A percentile compares a stretch with the other conserved stretches of the same genome.
These are phyloP conservation scores for Trochalopteron elliotii DNA, from an alignment of 2,113 vertebrate species.

Conservation along the genomic window DNA sequence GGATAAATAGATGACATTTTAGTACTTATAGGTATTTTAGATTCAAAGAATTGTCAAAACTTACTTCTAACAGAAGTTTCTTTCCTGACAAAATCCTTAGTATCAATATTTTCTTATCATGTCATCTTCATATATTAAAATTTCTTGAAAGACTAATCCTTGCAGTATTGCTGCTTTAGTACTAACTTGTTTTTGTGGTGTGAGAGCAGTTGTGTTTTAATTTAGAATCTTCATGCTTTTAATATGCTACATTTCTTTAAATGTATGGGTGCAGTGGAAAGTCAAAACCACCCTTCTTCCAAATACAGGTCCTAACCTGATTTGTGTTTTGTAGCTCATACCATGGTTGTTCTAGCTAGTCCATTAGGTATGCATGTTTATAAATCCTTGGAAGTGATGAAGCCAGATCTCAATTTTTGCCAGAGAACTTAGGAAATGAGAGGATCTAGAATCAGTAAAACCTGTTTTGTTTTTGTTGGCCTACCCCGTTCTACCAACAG, in stretches of 20 bases:
- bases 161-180: conserved; percentile 1
- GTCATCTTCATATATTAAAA: conserved; percentile 29
- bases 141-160: conserved; percentile 43
- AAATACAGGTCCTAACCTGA: neutral
- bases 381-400: neutral
- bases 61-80: conserved; percentile 25
- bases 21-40: conserved; percentile 35
- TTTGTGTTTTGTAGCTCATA: neutral
- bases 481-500: neutral
- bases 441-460: neutral
- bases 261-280: neutral
- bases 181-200: neutral
- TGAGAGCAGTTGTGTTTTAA: neutral
- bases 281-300: neutral
- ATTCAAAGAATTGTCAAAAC: conserved; percentile 62
- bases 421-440: neutral
- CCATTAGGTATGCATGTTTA: neutral
- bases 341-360: neutral
- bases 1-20: conserved; percentile 62
- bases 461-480: neutral
- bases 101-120: conserved; percentile 33
- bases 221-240: neutral
- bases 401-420: neutral
- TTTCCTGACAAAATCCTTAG: conserved; percentile 26
- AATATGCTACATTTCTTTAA: neutral